A percentile compares a stretch with the other conserved stretches of the same genome.
Evolutionary conservation across 2,113 vertebrate species (phyloP).

Genomic region (Varanus salvator): DNA sequence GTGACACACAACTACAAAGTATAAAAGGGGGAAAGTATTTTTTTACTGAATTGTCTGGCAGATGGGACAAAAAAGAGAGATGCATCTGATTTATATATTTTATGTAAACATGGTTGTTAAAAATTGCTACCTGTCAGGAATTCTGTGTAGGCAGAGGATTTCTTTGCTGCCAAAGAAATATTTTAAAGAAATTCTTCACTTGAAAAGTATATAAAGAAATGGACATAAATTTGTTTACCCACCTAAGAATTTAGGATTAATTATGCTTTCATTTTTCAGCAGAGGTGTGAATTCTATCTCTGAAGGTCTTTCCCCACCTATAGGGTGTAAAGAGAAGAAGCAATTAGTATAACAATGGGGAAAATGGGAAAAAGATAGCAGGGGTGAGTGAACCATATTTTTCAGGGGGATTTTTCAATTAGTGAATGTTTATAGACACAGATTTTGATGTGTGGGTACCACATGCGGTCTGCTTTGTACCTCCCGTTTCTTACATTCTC

Average conservation of each 20-base stretch:
- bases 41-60: no score
- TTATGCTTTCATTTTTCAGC: slow-evolving; percentile 46
- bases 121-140: no score
- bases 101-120: no score
- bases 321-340: slow-evolving; percentile 5
- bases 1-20: no score
- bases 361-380: neutral
- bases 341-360: neutral
- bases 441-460: neutral
- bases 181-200: neutral
- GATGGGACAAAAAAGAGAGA: no score
- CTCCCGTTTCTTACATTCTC: neutral
- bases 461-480: neutral
- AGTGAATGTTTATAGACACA: neutral
- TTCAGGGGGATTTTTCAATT: neutral
- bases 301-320: slow-evolving; percentile 35
- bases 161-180: no score
- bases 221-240: neutral
- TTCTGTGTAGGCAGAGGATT: no score
- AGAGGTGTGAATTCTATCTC: slow-evolving; percentile 37
- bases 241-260: slow-evolving; percentile 52
- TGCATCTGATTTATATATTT: no score
- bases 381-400: neutral
- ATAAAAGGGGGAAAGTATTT: no score
- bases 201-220: neutral